phyloP scores from a whole-genome alignment of 2,797 vertebrate species.

The Gallirallus australis region DNA sequence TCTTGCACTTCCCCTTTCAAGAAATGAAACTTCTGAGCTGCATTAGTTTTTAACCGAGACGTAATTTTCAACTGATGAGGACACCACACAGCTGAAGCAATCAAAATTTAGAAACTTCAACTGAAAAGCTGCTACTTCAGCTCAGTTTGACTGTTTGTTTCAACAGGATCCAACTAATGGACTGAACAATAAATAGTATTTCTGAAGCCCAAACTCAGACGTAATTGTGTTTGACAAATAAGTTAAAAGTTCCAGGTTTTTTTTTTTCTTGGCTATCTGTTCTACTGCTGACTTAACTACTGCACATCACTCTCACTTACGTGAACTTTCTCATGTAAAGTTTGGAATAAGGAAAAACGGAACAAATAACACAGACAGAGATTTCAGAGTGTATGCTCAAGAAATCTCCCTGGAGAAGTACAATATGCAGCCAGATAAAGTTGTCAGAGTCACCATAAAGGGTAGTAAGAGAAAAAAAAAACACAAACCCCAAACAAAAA shows the following conservation, averaged over 20 bases:
- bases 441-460: not conserved
- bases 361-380: not conserved
- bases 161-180: constrained; percentile 22
- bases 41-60: not conserved
- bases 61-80: not conserved
- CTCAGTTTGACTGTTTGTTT: not conserved
- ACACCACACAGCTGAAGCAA: not conserved
- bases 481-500: not conserved
- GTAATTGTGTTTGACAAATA: constrained; percentile 17
- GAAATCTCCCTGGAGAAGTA: not conserved
- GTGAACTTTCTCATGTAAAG: not conserved
- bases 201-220: not conserved
- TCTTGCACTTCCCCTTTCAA: constrained; percentile 4
- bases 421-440: not conserved
- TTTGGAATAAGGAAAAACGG: not conserved
- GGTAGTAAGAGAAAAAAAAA: not conserved
- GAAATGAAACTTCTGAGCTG: not conserved
- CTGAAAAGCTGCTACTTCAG: constrained; percentile 15
- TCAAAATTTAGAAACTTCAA: not conserved
- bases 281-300: not conserved
- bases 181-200: constrained; percentile 7
- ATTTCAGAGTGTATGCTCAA: not conserved
- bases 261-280: not conserved
- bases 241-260: constrained; percentile 14
- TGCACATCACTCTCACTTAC: not conserved